Conservation (phyloP, 2,888 invertebrate genomes). For the Andrena bicolor region DNA sequence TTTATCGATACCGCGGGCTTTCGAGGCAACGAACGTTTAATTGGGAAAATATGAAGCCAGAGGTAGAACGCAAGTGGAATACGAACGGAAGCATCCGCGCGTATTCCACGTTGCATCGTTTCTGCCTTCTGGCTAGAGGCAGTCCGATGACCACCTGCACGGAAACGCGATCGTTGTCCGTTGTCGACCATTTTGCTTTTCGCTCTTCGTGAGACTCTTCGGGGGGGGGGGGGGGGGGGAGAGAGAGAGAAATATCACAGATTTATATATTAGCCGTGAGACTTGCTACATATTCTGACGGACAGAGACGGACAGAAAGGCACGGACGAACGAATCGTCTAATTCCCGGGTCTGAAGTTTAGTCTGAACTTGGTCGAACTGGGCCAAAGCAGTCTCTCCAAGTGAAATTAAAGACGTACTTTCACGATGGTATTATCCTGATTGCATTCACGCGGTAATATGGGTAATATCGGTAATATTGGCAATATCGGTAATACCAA, state of each 20-base stretch:
- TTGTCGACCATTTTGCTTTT: neutral
- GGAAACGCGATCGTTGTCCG: neutral
- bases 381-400: neutral
- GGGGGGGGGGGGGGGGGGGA: too few relatives aligned
- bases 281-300: neutral
- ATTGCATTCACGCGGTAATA: slow-evolving; percentile 1
- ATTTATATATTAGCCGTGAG: neutral
- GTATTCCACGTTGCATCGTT: neutral
- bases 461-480: too few relatives aligned
- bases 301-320: too few relatives aligned
- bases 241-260: too few relatives aligned
- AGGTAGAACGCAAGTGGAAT: neutral
- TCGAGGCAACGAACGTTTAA: slow-evolving; percentile 2
- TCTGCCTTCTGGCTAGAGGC: neutral
- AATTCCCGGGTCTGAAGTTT: neutral
- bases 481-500: neutral
- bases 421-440: slow-evolving; percentile 12
- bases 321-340: neutral
- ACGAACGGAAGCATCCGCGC: slow-evolving; percentile 1
- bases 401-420: neutral
- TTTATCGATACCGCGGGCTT: neutral
- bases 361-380: neutral
- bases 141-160: neutral
- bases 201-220: neutral
- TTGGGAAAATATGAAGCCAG: slow-evolving; percentile 5